These are phyloP conservation scores for Euplexia lucipara DNA, from an alignment of 2,888 invertebrate species.

Conservation along the genomic window DNA sequence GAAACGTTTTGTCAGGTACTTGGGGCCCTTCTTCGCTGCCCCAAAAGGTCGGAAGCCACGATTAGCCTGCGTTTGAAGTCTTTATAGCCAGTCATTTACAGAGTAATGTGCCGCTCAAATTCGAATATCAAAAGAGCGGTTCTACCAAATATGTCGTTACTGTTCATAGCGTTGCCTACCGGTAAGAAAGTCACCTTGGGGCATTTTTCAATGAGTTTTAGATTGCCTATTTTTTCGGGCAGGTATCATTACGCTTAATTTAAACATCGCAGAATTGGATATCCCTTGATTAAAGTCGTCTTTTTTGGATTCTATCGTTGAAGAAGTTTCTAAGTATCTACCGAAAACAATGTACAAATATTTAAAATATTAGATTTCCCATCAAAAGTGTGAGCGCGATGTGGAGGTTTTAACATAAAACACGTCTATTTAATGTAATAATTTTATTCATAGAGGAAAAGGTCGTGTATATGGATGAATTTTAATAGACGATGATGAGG, in stretches of 20 bases:
- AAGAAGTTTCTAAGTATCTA: slow-evolving; percentile 7
- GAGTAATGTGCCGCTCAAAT: slow-evolving; percentile 87
- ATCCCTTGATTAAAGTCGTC: neutral
- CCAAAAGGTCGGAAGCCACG: slow-evolving; percentile 89
- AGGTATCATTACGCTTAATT: slow-evolving; percentile 37
- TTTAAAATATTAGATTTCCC: neutral
- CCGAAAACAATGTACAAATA: neutral
- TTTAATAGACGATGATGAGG: slow-evolving; percentile 84
- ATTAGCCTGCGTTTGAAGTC: slow-evolving; percentile 90
- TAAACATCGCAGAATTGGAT: slow-evolving; percentile 23
- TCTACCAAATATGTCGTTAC: slow-evolving; percentile 78
- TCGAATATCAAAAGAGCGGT: slow-evolving; percentile 85
- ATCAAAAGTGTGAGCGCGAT: slow-evolving; percentile 13
- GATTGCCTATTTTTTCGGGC: slow-evolving; percentile 41
- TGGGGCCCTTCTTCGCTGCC: slow-evolving; percentile 79
- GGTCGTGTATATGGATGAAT: slow-evolving; percentile 82
- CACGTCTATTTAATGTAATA: slow-evolving; percentile 68
- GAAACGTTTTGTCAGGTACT: slow-evolving; percentile 83
- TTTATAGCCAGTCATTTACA: slow-evolving; percentile 88
- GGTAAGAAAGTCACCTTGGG: slow-evolving; percentile 68
- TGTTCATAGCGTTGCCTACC: slow-evolving; percentile 65
- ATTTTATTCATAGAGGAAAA: slow-evolving; percentile 80
- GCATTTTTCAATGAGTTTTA: slow-evolving; percentile 65
- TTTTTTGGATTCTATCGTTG: slow-evolving; percentile 1
- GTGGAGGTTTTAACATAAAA: slow-evolving; percentile 42